Base-by-base conservation (phyloP, 2,797 vertebrate species). In the Eulemur albifrons region DNA sequence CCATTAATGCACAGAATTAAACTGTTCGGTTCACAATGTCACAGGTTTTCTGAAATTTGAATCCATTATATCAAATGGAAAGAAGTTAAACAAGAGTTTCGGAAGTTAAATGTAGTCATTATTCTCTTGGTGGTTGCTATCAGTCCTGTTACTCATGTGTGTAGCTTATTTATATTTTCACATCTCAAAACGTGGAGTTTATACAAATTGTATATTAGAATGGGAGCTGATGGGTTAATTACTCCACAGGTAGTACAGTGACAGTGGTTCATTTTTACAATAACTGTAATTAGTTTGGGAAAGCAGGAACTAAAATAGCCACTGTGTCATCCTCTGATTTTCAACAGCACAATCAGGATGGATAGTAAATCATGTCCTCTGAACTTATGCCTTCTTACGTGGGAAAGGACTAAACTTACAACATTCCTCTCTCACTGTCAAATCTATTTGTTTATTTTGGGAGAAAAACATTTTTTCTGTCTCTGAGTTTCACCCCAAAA, bases 401-500 rank as follows among this genome's bases (percentile, higher is more conserved):
- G n/a, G 48, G 82, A 73, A 94, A 89, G 50, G 48, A 82, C 86
- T 97, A 79, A 88, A 54, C 30, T 88, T 94, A 69, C 23, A 92
- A 35, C 38, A 54, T 88, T 72, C 88, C 20, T 92, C 45, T 67
- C 12, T 57, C 25, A 21, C 32, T 52, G 17, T 97, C 59, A 83
- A 76, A 80, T 89, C 61, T 30, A 32, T 67, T 85, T 90, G 67
- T 93, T 96, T 97, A 75, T 83, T 95, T 93, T 95, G 50, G 40
- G 73, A 88, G 6, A 35, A 90, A 87, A 94, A 70, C 17, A 91
- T 83, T 93, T 91, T 93, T 79, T 50, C 17, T 93, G 67, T 32
- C 80, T 96, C 81, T 59, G 50, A 86, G 63, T n/a, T 95, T 95
- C 88, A 95, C 88, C 93, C 67, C 12, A 94, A 48, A 93, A 85